phyloP scores from a whole-genome alignment of 2,113 vertebrate species.

The Carassius gibelio region DNA sequence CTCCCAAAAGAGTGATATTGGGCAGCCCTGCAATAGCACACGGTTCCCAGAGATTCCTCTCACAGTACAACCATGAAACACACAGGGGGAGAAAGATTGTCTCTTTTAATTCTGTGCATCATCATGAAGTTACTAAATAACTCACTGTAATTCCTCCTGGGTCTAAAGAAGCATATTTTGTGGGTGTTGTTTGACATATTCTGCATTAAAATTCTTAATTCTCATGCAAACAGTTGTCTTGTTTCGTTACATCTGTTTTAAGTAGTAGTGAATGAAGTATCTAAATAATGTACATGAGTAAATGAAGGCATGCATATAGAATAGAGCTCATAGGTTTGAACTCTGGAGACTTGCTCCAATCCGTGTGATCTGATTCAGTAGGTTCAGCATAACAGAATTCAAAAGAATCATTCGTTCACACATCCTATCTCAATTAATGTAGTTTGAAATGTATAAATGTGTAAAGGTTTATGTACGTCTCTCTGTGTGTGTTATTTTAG shows the following conservation, averaged over 20 bases:
- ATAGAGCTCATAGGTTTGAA: background rate
- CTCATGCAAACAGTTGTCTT: background rate
- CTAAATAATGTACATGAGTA: background rate
- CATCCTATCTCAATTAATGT: too few species aligned
- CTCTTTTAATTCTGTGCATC: constrained; percentile 1
- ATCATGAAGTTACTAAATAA: background rate
- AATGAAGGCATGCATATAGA: background rate
- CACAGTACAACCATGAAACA: constrained; percentile 45
- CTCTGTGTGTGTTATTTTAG: too few species aligned
- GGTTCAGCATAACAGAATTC: background rate
- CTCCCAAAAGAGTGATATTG: constrained; percentile 77
- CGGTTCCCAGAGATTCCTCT: constrained; percentile 76
- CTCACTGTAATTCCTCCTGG: background rate
- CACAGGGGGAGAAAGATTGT: background rate
- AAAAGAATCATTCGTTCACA: too few species aligned
- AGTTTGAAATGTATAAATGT: too few species aligned
- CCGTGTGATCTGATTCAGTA: background rate
- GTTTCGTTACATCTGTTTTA: background rate
- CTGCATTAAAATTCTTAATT: background rate
- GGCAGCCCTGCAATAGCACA: constrained; percentile 73
- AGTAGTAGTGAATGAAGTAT: background rate
- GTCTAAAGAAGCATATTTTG: background rate
- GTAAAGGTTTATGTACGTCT: too few species aligned
- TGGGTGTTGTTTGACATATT: background rate
- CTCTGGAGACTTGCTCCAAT: background rate